Evolutionary conservation across 2,888 invertebrate genomes (phyloP).

Genomic region (Malthinus seriepunctatus): DNA sequence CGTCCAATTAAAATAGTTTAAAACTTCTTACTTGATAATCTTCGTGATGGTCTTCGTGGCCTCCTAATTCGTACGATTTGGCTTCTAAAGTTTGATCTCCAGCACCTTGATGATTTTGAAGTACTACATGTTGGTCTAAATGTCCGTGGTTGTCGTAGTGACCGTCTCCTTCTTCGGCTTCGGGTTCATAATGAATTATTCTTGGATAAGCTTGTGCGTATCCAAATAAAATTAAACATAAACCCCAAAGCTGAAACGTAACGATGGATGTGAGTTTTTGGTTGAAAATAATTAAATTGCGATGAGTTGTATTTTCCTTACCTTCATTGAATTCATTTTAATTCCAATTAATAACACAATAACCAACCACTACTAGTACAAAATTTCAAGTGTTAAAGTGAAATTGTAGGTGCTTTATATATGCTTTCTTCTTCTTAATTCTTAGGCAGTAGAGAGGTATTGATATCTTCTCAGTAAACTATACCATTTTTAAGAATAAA

Average conservation of each 20-base stretch:
- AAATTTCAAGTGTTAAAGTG: conserved; percentile 33
- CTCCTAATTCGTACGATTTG: conserved; percentile 1
- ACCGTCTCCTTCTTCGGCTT: conserved; percentile 1
- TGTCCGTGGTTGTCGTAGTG: not conserved
- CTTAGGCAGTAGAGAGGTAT: conserved; percentile 16
- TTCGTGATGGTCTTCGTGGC: not conserved
- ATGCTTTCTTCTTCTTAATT: conserved; percentile 44
- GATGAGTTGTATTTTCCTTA: no score
- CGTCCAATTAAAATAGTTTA: no score
- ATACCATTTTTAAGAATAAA: not conserved
- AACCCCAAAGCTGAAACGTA: not conserved
- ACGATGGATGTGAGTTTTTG: not conserved
- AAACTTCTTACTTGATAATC: not conserved
- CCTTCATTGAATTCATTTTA: not conserved
- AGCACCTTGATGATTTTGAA: not conserved
- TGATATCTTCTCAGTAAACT: not conserved
- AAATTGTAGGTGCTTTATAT: conserved; percentile 49
- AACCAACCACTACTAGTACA: conserved; percentile 10
- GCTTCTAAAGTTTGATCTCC: not conserved
- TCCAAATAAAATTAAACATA: not conserved
- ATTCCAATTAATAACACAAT: conserved; percentile 1
- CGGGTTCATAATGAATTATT: conserved; percentile 7
- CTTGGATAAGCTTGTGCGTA: conserved; percentile 11
- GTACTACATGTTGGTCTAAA: conserved; percentile 3
- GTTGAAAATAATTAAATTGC: not conserved